phyloP scores from a whole-genome alignment of 1,140 invertebrate species.

The Drosophila leontia region DNA sequence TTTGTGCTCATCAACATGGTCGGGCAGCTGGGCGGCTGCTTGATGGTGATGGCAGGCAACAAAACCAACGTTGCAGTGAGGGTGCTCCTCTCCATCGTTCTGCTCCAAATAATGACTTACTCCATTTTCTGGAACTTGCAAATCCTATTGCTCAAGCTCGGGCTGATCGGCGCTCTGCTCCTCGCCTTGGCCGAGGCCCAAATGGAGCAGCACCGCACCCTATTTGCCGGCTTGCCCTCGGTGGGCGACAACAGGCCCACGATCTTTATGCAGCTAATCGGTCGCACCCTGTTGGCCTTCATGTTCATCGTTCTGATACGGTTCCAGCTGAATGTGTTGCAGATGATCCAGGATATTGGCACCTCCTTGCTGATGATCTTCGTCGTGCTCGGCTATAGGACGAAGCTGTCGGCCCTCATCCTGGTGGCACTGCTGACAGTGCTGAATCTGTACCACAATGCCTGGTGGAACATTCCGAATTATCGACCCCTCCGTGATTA shows the following conservation, averaged over 20 bases:
- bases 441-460: conserved; percentile 98
- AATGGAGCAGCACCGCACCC: conserved; percentile 93
- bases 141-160: conserved; percentile 97
- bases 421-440: conserved; percentile 95
- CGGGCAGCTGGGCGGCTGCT: conserved; percentile 97
- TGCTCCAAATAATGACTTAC: conserved; percentile 98
- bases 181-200: conserved; percentile 97
- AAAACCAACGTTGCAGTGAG: conserved; percentile 97
- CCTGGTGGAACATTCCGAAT: conserved; percentile 98
- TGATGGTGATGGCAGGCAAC: conserved; percentile 96
- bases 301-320: conserved; percentile 99
- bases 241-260: conserved; percentile 99
- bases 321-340: conserved; percentile 95
- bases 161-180: conserved; percentile 97
- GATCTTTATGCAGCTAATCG: conserved; percentile 97
- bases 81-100: conserved; percentile 97
- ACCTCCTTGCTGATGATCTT: conserved; percentile 97
- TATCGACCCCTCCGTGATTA: conserved; percentile 98
- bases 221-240: conserved; percentile 98
- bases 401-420: conserved; percentile 97
- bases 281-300: conserved; percentile 97
- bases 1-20: conserved; percentile 97
- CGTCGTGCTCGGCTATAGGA: conserved; percentile 99
- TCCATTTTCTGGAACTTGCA: conserved; percentile 99
- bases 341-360: conserved; percentile 95